phyloP scores from a whole-genome alignment of 2,797 vertebrate genomes.

The Choloepus didactylus region DNA sequence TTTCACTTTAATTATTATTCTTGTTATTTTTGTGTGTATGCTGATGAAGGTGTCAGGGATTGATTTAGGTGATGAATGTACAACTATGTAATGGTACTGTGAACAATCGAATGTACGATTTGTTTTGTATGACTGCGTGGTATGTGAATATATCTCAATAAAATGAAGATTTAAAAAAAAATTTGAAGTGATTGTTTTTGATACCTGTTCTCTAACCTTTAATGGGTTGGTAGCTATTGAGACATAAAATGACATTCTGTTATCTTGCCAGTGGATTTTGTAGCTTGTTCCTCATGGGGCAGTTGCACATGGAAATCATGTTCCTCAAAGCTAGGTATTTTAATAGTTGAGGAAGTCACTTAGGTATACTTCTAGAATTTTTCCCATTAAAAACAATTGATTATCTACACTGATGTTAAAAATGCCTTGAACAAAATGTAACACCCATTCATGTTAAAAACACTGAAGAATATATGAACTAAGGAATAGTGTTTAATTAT shows the following conservation, averaged over 20 bases:
- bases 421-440: background rate
- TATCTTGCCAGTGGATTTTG: background rate
- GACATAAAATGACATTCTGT: background rate
- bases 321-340: background rate
- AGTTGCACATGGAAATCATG: background rate
- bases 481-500: background rate
- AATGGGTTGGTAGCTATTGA: background rate
- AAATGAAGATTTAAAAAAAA: no score
- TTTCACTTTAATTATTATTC: no score
- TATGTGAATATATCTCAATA: no score
- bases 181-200: background rate
- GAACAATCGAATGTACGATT: no score
- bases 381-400: background rate
- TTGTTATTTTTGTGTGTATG: no score
- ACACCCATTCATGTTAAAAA: background rate
- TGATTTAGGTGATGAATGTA: no score
- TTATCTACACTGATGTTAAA: background rate
- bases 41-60: no score
- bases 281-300: background rate
- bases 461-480: background rate
- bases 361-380: background rate
- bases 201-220: background rate
- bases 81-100: no score
- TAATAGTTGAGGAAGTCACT: background rate
- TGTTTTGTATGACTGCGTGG: no score